Conservation (phyloP, 2,113 vertebrate genomes). For the Cynoglossus semilaevis region DNA sequence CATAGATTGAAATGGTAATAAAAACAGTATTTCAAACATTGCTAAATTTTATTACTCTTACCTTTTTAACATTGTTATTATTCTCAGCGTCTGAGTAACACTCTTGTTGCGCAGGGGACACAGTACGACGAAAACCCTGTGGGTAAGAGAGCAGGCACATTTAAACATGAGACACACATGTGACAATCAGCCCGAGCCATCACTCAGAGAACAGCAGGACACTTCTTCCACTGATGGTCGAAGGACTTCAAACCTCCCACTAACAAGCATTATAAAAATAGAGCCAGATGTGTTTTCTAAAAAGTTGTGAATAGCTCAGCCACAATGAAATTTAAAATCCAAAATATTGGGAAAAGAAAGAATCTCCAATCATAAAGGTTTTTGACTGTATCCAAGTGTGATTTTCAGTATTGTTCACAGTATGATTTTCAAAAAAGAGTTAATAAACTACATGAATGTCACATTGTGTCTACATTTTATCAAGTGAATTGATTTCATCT, state of each 20-base stretch:
- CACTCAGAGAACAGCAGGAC: slow-evolving; percentile 32
- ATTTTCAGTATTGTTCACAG: neutral
- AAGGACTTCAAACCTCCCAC: slow-evolving; percentile 13
- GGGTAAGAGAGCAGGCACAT: slow-evolving; percentile 33
- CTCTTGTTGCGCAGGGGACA: slow-evolving; percentile 68
- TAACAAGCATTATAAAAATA: slow-evolving; percentile 21
- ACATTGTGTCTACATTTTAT: slow-evolving; percentile 25
- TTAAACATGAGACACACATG: slow-evolving; percentile 27
- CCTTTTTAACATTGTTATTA: slow-evolving; percentile 75
- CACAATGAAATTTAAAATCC: neutral
- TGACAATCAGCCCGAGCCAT: slow-evolving; percentile 40
- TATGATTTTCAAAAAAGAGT: neutral
- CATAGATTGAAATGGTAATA: too few relatives aligned
- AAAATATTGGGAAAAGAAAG: neutral
- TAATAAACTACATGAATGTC: too few relatives aligned
- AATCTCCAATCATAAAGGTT: slow-evolving; percentile 13
- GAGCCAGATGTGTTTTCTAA: slow-evolving; percentile 5
- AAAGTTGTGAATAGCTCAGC: neutral
- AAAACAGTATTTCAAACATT: neutral
- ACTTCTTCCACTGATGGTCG: slow-evolving; percentile 7
- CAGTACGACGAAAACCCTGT: slow-evolving; percentile 74
- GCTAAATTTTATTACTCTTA: slow-evolving; percentile 32
- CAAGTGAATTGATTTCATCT: slow-evolving; percentile 49
- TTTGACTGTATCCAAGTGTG: neutral
- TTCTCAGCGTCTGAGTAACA: slow-evolving; percentile 71